phyloP scores from a whole-genome alignment of 2,113 vertebrate species.

The Lepus timidus region DNA sequence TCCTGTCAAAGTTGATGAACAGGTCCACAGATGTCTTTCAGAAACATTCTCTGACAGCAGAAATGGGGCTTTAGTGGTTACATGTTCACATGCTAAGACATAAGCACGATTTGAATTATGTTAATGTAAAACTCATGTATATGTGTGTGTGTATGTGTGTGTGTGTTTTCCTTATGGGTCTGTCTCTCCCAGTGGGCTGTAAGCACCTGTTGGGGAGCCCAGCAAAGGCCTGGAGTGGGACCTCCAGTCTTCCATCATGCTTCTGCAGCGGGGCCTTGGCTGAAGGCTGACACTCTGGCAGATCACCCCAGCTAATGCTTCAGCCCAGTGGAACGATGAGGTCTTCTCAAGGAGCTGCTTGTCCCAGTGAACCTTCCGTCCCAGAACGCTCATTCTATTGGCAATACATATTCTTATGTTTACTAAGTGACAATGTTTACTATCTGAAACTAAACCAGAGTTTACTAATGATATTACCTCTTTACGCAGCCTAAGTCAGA shows the following conservation, averaged over 20 bases:
- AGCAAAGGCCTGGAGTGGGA: background rate
- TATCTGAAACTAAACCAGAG: conserved; percentile 21
- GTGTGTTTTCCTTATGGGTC: background rate
- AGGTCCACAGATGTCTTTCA: background rate
- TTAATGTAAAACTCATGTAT: background rate
- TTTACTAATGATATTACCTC: background rate
- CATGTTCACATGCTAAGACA: background rate
- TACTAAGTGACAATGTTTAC: background rate
- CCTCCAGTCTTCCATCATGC: background rate
- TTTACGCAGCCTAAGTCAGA: conserved; percentile 71
- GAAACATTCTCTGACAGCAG: background rate
- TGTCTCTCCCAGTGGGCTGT: background rate
- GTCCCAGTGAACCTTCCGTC: background rate
- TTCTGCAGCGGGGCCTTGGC: background rate
- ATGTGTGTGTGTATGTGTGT: background rate
- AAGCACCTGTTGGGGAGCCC: background rate
- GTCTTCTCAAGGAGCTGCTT: background rate
- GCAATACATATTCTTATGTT: background rate
- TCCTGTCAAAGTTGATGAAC: background rate
- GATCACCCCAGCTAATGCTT: background rate
- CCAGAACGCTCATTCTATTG: background rate
- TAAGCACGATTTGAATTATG: background rate
- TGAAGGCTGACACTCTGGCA: background rate
- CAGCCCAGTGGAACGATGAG: background rate
- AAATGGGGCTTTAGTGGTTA: background rate